Evolutionary conservation across 1,140 invertebrate species (phyloP).

Genomic region (Phortica variegata): DNA sequence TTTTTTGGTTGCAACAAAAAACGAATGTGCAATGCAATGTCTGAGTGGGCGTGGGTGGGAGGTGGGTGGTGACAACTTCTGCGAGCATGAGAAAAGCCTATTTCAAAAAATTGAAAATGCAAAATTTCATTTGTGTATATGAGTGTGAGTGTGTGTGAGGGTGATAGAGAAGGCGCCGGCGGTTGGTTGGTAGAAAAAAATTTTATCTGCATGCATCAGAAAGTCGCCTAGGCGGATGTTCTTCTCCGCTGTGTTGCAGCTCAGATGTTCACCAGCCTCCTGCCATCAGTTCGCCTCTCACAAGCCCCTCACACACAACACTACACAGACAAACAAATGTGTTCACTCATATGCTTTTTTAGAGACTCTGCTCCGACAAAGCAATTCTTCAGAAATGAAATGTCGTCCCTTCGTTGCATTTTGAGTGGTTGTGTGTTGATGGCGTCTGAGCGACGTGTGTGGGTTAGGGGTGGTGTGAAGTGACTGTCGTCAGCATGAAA

Average conservation of each 20-base stretch:
- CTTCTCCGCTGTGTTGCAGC: no score
- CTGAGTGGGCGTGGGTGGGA: neutral
- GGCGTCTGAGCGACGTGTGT: neutral
- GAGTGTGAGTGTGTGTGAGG: conserved; percentile 11
- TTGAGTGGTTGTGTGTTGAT: neutral
- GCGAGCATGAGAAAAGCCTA: conserved; percentile 42
- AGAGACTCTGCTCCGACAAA: no score
- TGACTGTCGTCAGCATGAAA: no score
- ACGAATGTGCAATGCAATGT: conserved; percentile 1
- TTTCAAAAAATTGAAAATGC: conserved; percentile 55
- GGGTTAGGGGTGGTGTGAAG: conserved; percentile 3
- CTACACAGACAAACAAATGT: conserved; percentile 20
- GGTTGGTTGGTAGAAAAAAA: neutral
- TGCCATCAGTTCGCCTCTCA: no score
- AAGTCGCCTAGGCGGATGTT: no score
- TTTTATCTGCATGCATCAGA: neutral
- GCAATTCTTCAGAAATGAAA: conserved; percentile 55
- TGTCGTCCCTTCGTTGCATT: conserved; percentile 27
- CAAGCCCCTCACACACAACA: neutral
- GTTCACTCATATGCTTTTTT: no score
- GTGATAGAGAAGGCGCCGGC: neutral
- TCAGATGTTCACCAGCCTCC: no score
- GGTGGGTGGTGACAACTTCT: neutral
- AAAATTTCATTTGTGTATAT: conserved; percentile 53
- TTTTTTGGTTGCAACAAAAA: neutral